These are phyloP conservation scores for Gracilinanus agilis DNA, from an alignment of 2,113 vertebrate species.

Conservation along the genomic window DNA sequence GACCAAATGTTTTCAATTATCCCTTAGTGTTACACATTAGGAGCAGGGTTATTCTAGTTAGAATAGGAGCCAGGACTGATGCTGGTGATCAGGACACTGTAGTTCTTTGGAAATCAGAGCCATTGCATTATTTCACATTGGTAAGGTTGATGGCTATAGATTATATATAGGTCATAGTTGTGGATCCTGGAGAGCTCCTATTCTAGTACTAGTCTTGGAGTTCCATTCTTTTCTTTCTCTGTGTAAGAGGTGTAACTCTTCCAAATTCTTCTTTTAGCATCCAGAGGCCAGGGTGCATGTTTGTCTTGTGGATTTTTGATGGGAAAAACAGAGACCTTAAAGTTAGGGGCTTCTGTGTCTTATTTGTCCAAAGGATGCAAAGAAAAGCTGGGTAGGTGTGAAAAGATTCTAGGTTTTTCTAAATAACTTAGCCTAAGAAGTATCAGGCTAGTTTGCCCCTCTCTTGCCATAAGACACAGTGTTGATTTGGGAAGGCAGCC, in stretches of 20 bases:
- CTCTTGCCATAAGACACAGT: not conserved
- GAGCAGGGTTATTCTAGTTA: not conserved
- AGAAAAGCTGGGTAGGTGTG: not conserved
- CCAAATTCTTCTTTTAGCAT: not conserved
- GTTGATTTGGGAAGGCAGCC: not conserved
- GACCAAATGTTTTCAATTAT: not conserved
- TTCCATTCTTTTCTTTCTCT: not conserved
- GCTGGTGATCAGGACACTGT: not conserved
- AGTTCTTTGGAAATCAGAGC: not conserved
- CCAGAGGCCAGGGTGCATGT: not conserved
- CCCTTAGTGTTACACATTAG: not conserved
- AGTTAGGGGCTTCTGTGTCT: not conserved
- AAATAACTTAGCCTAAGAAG: not conserved
- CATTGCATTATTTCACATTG: not conserved
- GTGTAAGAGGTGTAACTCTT: not conserved
- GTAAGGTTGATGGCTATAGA: not conserved
- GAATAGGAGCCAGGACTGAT: not conserved
- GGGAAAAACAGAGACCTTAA: not conserved
- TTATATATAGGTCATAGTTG: not conserved
- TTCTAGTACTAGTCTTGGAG: not conserved
- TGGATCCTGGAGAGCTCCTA: not conserved
- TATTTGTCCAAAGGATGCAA: not conserved
- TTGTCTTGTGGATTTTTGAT: not conserved
- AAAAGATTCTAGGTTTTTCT: not conserved
- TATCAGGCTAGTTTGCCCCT: not conserved